Evolutionary conservation across 2,888 invertebrate species (phyloP).

Genomic region (Cataglyphis cursor): DNA sequence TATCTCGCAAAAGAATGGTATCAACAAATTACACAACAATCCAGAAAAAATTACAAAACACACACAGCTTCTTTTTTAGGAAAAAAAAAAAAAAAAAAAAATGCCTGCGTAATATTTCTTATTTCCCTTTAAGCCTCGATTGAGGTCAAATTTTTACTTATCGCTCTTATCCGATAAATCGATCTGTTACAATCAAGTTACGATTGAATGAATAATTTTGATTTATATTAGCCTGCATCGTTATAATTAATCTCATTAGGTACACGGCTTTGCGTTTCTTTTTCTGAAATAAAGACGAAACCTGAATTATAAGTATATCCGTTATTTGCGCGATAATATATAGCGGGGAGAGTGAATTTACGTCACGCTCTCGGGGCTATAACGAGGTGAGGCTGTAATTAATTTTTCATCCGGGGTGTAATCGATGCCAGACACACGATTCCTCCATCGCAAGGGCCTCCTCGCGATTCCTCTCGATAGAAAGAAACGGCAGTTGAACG

Average conservation of each 20-base stretch:
- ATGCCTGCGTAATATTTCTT: not conserved
- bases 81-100: not conserved
- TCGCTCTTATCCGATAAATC: not conserved
- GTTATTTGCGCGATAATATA: constrained; percentile 14
- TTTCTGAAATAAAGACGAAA: not conserved
- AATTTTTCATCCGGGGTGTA: constrained; percentile 40
- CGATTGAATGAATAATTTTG: not conserved
- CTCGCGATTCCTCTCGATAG: not conserved
- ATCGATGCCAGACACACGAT: constrained; percentile 38
- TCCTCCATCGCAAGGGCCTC: not conserved
- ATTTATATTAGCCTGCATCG: not conserved
- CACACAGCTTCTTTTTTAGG: too few species aligned
- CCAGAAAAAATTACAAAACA: too few species aligned
- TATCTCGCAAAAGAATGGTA: too few species aligned
- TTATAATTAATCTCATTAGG: not conserved
- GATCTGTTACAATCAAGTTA: not conserved
- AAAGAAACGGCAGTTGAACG: constrained; percentile 37
- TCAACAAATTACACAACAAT: too few species aligned
- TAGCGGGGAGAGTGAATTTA: constrained; percentile 12
- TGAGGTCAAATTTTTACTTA: not conserved
- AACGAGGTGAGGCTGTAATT: constrained; percentile 32
- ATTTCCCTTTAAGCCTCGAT: not conserved
- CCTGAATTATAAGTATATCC: not conserved
- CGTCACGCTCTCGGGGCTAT: constrained; percentile 6
- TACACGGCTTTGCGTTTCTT: not conserved